These are phyloP conservation scores for Cenopis cana DNA, from an alignment of 2,888 invertebrate species.

Conservation along the genomic window DNA sequence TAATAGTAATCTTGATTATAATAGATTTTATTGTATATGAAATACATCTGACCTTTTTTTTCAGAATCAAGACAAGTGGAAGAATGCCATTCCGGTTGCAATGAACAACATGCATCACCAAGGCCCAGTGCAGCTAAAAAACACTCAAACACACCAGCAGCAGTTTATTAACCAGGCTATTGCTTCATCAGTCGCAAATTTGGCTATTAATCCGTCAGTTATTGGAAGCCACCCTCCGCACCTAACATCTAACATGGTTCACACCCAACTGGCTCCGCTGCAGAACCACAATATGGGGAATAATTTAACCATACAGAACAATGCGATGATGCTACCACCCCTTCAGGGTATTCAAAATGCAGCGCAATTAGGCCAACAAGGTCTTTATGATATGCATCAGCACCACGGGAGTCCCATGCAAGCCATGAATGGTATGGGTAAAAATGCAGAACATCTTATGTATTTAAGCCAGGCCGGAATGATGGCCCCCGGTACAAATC, in stretches of 20 bases:
- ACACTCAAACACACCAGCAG: slow-evolving; percentile 82
- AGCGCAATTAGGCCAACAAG: slow-evolving; percentile 81
- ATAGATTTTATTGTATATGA: neutral
- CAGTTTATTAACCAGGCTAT: slow-evolving; percentile 80
- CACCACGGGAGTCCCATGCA: slow-evolving; percentile 80
- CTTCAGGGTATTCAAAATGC: slow-evolving; percentile 82
- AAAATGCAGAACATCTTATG: slow-evolving; percentile 81
- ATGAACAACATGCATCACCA: slow-evolving; percentile 86
- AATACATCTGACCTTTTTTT: slow-evolving; percentile 64
- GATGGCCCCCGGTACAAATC: slow-evolving; percentile 86
- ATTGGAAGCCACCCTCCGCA: slow-evolving; percentile 80
- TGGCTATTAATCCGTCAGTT: slow-evolving; percentile 80
- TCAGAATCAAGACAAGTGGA: slow-evolving; percentile 95
- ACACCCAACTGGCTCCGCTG: slow-evolving; percentile 82
- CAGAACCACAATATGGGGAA: slow-evolving; percentile 80
- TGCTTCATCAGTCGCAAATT: slow-evolving; percentile 77
- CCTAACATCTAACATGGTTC: slow-evolving; percentile 80
- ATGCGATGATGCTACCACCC: slow-evolving; percentile 81
- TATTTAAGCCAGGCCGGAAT: slow-evolving; percentile 83
- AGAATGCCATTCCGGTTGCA: slow-evolving; percentile 87
- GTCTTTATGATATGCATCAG: slow-evolving; percentile 80
- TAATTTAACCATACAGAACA: slow-evolving; percentile 75
- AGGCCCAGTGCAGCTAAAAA: slow-evolving; percentile 79
- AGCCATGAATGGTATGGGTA: slow-evolving; percentile 82
- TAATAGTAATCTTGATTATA: too few relatives aligned